phyloP scores from a whole-genome alignment of 2,113 vertebrate genomes.

The Poeciliopsis turrubarensis region DNA sequence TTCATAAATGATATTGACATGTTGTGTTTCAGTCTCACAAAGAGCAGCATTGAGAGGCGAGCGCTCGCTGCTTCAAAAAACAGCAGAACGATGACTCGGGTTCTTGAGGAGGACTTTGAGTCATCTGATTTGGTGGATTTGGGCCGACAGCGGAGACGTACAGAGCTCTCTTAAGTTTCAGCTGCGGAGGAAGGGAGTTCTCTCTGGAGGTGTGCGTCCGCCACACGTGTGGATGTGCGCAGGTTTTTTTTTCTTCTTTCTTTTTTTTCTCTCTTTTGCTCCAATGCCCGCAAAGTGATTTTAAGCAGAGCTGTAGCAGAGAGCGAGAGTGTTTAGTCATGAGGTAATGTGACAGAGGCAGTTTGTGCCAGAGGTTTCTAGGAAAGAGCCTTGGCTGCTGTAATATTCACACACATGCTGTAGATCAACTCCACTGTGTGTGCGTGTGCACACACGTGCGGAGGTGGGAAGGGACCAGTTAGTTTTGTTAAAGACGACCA shows the following conservation, averaged over 20 bases:
- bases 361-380: slow-evolving; percentile 77
- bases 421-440: slow-evolving; percentile 58
- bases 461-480: slow-evolving; percentile 30
- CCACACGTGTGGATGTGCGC: slow-evolving; percentile 27
- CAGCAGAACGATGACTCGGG: slow-evolving; percentile 52
- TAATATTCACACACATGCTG: slow-evolving; percentile 71
- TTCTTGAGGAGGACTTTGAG: slow-evolving; percentile 41
- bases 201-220: slow-evolving; percentile 37
- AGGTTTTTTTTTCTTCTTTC: not conserved
- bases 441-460: slow-evolving; percentile 1
- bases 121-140: slow-evolving; percentile 54
- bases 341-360: slow-evolving; percentile 70
- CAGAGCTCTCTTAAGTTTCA: slow-evolving; percentile 6
- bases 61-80: slow-evolving; percentile 61
- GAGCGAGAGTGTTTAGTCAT: slow-evolving; percentile 69
- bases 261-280: not conserved
- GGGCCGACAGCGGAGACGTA: not conserved
- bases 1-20: slow-evolving; percentile 69
- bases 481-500: slow-evolving; percentile 2
- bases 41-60: slow-evolving; percentile 54
- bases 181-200: slow-evolving; percentile 17
- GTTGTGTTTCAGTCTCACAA: slow-evolving; percentile 58
- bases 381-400: slow-evolving; percentile 71
- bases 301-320: slow-evolving; percentile 58
- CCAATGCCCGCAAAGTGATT: slow-evolving; percentile 49